phyloP scores from a whole-genome alignment of 2,888 invertebrate species.

The Eupithecia subfuscata region DNA sequence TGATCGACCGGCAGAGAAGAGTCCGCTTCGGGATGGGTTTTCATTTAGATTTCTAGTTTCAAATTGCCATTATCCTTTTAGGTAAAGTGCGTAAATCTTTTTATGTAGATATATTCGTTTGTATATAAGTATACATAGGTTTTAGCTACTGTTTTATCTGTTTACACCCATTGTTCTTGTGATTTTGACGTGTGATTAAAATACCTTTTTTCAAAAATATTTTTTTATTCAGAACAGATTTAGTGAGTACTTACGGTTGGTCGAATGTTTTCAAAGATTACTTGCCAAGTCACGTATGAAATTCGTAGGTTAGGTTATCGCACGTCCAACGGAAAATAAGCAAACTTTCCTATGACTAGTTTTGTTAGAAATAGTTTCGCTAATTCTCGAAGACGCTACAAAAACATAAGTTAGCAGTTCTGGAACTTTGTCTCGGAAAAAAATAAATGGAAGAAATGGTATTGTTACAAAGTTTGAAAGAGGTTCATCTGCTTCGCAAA shows the following conservation, averaged over 20 bases:
- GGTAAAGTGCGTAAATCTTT: constrained; percentile 51
- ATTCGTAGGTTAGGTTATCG: constrained; percentile 14
- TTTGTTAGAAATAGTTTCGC: constrained; percentile 37
- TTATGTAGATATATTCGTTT: constrained; percentile 75
- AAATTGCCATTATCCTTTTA: constrained; percentile 35
- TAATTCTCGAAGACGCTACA: constrained; percentile 39
- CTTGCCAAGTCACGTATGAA: constrained; percentile 20
- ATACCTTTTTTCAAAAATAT: constrained; percentile 18
- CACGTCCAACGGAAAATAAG: constrained; percentile 28
- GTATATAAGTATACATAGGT: constrained; percentile 83
- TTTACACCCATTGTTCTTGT: constrained; percentile 58
- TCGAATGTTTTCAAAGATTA: background rate
- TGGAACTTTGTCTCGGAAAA: constrained; percentile 37
- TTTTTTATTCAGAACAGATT: background rate
- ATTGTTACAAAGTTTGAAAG: constrained; percentile 38
- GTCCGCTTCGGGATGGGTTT: constrained; percentile 75
- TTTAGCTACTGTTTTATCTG: constrained; percentile 75
- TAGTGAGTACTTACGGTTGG: background rate
- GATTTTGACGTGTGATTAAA: constrained; percentile 70
- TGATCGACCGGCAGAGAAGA: constrained; percentile 71
- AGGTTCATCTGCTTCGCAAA: constrained; percentile 28
- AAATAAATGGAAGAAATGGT: constrained; percentile 43
- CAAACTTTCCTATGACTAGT: constrained; percentile 32
- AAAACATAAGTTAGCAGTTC: constrained; percentile 43
- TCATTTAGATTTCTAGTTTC: constrained; percentile 69